These are phyloP conservation scores for Lytechinus variegatus DNA, from an alignment of 35 echinoderm and acorn worm species.

Conservation along the genomic window DNA sequence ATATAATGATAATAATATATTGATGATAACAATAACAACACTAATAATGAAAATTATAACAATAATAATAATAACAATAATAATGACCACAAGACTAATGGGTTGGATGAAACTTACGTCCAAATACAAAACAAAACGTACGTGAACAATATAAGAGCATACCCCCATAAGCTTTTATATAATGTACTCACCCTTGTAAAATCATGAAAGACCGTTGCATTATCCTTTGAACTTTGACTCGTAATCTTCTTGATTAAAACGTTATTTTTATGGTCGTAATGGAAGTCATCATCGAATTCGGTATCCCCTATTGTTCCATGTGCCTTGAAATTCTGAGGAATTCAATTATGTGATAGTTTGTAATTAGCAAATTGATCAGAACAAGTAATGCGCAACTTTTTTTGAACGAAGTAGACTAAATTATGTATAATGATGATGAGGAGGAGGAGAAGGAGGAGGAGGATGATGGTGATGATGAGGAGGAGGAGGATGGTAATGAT, in stretches of 20 bases:
- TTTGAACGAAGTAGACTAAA: no score
- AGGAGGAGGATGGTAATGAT: background rate
- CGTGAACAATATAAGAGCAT: no score
- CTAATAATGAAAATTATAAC: no score
- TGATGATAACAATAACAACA: no score
- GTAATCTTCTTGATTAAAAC: background rate
- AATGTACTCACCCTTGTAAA: background rate
- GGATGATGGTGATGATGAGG: background rate
- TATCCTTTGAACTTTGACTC: background rate
- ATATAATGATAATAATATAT: no score
- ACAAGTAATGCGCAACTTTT: background rate
- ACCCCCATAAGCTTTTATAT: no score
- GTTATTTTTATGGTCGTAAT: background rate
- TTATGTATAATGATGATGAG: background rate
- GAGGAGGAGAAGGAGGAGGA: no score
- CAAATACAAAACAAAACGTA: no score
- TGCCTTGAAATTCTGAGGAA: background rate
- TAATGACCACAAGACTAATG: no score
- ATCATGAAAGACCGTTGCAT: background rate
- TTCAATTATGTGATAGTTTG: background rate
- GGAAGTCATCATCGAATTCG: background rate
- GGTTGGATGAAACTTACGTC: no score
- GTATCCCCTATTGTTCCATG: background rate
- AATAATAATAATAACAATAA: no score
- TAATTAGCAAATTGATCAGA: background rate